These are phyloP conservation scores for Percopsis transmontana DNA, from an alignment of 2,113 vertebrate genomes.

Conservation along the genomic window DNA sequence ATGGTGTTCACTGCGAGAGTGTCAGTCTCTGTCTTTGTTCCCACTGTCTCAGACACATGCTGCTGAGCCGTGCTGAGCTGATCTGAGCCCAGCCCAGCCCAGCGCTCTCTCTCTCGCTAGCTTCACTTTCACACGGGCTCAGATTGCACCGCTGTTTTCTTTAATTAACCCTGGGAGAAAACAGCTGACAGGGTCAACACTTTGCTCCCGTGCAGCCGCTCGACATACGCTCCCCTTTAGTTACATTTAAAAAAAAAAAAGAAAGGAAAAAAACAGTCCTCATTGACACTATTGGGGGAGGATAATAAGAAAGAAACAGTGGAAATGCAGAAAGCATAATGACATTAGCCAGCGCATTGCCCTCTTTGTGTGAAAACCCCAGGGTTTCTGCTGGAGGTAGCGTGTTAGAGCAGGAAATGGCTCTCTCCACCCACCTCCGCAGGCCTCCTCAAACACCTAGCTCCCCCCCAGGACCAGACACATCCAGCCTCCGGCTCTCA, in stretches of 20 bases:
- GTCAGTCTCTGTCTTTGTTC: slow-evolving; percentile 60
- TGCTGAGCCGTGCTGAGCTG: slow-evolving; percentile 69
- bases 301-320: slow-evolving; percentile 15
- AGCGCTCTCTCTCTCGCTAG: slow-evolving; percentile 55
- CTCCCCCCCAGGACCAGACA: slow-evolving; percentile 65
- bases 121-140: slow-evolving; percentile 77
- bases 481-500: slow-evolving; percentile 68
- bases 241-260: slow-evolving; percentile 42
- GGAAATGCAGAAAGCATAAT: slow-evolving; percentile 42
- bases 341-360: slow-evolving; percentile 54
- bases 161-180: slow-evolving; percentile 84
- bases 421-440: slow-evolving; percentile 32
- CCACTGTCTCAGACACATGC: slow-evolving; percentile 68
- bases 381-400: slow-evolving; percentile 63
- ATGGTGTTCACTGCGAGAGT: slow-evolving; percentile 37
- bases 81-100: slow-evolving; percentile 69
- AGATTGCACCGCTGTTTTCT: slow-evolving; percentile 78
- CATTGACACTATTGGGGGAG: slow-evolving; percentile 15
- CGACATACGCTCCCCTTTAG: slow-evolving; percentile 67
- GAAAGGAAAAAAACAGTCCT: slow-evolving; percentile 41
- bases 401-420: slow-evolving; percentile 62
- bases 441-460: slow-evolving; percentile 70
- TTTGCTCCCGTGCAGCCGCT: slow-evolving; percentile 65
- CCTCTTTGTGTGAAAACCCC: slow-evolving; percentile 44
- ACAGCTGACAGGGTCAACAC: slow-evolving; percentile 79